Base-by-base conservation (phyloP, 2,888 invertebrate species). In the Oscheius sp. region DNA sequence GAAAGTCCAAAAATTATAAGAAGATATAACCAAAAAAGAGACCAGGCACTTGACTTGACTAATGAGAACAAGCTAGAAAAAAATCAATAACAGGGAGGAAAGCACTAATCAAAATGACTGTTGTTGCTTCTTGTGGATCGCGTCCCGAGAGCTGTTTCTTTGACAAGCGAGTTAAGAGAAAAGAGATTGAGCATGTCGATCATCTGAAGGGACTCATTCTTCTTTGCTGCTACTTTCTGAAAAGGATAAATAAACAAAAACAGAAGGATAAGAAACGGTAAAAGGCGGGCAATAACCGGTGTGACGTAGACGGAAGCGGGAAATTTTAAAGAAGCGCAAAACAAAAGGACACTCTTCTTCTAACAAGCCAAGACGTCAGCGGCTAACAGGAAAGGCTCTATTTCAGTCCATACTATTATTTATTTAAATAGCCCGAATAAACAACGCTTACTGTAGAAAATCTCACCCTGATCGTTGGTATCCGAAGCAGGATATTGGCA, bases 121-220 rank as follows among this genome's bases (percentile, higher is more conserved):
- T 49, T 49, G 16, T 5, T 13, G 13, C 49, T 49, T 49, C 49
- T 49, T 5, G 3, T 49, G 3, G 49, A 3, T n/a, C 84, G 76
- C 9, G 80, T 77, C 6, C 87, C 87, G 12, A 87, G 78, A 0
- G 86, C 83, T 2, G 87, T 87, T 66, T 87, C 87, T 68, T 82
- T 82, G 18, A 87, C 87, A 27, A 87, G 72, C 5, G 84, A 76
- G 64, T 86, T 86, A 49, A 87, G 74, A 58, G 79, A 79, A 69
- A 85, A 85, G 59, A 87, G 75, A 75, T 86, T 84, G 63, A 87
- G 83, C 84, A 87, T 86, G 70, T 88, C 87, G n/a, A 87, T 79
- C 43, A 87, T 85, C 76, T 88, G 86, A 7, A 87, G 79, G 0
- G 85, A 85, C 74, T 87, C 87, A 75, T 87, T 87, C 73, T 87